phyloP scores from a whole-genome alignment of 2,888 invertebrate genomes.

The Rosalia funebris region DNA sequence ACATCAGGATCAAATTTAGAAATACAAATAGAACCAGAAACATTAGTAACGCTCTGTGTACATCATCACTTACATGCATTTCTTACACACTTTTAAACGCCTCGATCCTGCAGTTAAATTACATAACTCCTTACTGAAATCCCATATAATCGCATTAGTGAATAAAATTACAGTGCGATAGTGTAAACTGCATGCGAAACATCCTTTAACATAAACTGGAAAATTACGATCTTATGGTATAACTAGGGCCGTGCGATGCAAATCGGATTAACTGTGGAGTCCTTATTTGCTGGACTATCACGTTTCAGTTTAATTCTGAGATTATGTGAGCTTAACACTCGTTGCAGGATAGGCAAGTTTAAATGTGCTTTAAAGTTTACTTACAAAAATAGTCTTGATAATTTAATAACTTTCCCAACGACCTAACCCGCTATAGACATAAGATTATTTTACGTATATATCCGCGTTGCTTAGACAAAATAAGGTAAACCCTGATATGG shows the following conservation, averaged over 20 bases:
- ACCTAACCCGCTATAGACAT: too few relatives aligned
- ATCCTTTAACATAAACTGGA: slow-evolving; percentile 24
- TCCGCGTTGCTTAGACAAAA: too few relatives aligned
- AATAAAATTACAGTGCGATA: slow-evolving; percentile 16
- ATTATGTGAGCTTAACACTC: slow-evolving; percentile 27
- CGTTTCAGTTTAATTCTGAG: slow-evolving; percentile 40
- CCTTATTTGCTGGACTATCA: slow-evolving; percentile 43
- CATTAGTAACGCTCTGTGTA: too few relatives aligned
- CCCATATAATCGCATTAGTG: slow-evolving; percentile 17
- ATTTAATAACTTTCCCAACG: too few relatives aligned
- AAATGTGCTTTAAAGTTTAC: slow-evolving; percentile 1
- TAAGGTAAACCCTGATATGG: too few relatives aligned
- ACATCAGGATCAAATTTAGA: too few relatives aligned
- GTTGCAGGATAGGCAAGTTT: slow-evolving; percentile 7
- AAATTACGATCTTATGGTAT: slow-evolving; percentile 31
- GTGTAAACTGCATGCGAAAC: slow-evolving; percentile 13
- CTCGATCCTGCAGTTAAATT: too few relatives aligned
- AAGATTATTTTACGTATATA: too few relatives aligned
- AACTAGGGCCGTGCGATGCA: slow-evolving; percentile 22
- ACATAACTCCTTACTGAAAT: slow-evolving; percentile 8
- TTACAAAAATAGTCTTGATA: too few relatives aligned
- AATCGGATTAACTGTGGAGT: slow-evolving; percentile 40
- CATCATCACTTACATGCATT: neutral
- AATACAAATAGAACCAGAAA: too few relatives aligned
- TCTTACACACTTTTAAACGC: too few relatives aligned